A percentile compares a stretch with the other conserved stretches of the same genome.
Conservation (phyloP, 2,888 invertebrate genomes). For the Patella caerulea region DNA sequence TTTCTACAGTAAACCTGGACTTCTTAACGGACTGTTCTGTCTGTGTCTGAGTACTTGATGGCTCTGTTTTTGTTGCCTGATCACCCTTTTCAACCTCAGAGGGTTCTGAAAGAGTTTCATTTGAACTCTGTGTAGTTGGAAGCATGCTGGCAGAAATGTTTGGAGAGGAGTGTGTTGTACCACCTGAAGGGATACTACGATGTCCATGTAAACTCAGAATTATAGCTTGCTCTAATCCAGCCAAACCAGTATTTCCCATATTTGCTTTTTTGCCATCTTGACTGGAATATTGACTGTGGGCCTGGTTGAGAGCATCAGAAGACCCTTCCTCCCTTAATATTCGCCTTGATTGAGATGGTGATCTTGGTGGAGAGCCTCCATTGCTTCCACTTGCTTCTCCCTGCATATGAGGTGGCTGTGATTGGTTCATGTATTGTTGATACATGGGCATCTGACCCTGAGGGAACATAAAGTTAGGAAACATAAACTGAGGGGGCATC, state of each 20-base stretch:
- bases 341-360: conserved; percentile 53
- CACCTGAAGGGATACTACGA: conserved; percentile 37
- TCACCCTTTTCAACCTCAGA: conserved; percentile 26
- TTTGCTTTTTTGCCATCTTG: conserved; percentile 38
- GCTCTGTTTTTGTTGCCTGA: conserved; percentile 17
- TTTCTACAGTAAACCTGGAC: conserved; percentile 56
- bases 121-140: conserved; percentile 9
- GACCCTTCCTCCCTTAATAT: conserved; percentile 38
- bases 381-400: conserved; percentile 18
- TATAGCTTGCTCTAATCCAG: conserved; percentile 64
- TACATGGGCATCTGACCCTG: conserved; percentile 44
- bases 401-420: conserved; percentile 27
- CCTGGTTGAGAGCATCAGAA: conserved; percentile 24
- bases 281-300: conserved; percentile 44
- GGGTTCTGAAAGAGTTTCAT: conserved; percentile 15
- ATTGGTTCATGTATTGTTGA: conserved; percentile 29
- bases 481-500: conserved; percentile 31
- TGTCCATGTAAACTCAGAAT: conserved; percentile 60
- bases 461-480: conserved; percentile 36
- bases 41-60: conserved; percentile 30
- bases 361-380: conserved; percentile 51
- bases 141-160: conserved; percentile 10
- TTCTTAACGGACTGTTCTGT: conserved; percentile 30
- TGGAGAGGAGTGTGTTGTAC: conserved; percentile 14
- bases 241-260: conserved; percentile 41